These are phyloP conservation scores for Cheilosia scutellata DNA, from an alignment of 2,888 invertebrate genomes.

Conservation along the genomic window DNA sequence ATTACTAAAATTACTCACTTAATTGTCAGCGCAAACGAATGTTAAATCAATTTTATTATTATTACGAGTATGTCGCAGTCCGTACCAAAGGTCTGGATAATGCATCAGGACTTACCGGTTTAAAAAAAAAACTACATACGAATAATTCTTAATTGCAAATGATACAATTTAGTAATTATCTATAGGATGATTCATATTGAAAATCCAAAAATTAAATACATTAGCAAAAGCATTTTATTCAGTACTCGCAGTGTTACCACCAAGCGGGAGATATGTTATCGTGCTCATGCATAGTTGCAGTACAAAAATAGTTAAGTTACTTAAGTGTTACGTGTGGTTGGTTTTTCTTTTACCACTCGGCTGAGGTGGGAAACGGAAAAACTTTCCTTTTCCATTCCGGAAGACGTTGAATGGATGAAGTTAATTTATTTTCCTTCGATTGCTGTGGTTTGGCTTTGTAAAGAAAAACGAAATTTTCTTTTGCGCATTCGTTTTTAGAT, in stretches of 20 bases:
- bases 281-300: neutral
- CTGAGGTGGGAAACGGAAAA: constrained; percentile 22
- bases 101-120: no score
- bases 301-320: constrained; percentile 21
- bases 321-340: constrained; percentile 35
- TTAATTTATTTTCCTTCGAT: constrained; percentile 26
- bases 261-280: neutral
- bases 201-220: neutral
- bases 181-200: neutral
- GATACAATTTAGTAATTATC: no score
- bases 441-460: constrained; percentile 20
- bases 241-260: neutral
- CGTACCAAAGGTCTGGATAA: no score
- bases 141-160: no score
- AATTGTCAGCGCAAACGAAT: no score
- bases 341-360: constrained; percentile 30
- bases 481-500: neutral
- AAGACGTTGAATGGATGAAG: constrained; percentile 24
- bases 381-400: constrained; percentile 65
- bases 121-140: no score
- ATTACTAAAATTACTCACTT: neutral
- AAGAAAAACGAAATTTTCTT: constrained; percentile 25
- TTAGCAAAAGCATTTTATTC: neutral
- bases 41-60: no score
- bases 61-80: no score